phyloP scores from a whole-genome alignment of 2,888 invertebrate genomes.

The Unio delphinus region DNA sequence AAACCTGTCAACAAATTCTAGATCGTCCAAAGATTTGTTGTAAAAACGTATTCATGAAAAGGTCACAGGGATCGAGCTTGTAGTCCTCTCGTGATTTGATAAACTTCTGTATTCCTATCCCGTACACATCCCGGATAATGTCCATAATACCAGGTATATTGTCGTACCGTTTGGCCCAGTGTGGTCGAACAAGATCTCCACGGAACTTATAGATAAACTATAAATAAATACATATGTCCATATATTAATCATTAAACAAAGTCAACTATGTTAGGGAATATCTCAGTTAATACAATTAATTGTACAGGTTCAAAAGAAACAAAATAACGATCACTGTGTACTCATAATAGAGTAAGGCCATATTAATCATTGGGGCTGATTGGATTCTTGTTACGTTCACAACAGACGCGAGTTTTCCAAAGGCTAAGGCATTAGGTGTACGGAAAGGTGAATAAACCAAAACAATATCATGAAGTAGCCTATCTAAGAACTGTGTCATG shows the following conservation, averaged over 20 bases:
- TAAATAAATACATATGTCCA: background rate
- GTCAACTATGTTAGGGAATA: background rate
- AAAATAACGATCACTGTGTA: too few species aligned
- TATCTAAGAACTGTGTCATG: too few species aligned
- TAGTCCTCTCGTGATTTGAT: slow-evolving; percentile 18
- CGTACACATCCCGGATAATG: slow-evolving; percentile 28
- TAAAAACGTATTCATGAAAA: slow-evolving; percentile 43
- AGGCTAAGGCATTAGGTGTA: too few species aligned
- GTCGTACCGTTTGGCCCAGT: slow-evolving; percentile 45
- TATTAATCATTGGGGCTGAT: too few species aligned
- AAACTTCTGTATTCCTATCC: slow-evolving; percentile 26
- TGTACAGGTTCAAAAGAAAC: background rate
- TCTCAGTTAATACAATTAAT: slow-evolving; percentile 1
- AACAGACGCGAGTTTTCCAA: too few species aligned
- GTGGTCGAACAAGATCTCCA: slow-evolving; percentile 32
- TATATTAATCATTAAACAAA: too few species aligned
- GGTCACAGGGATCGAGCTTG: slow-evolving; percentile 33
- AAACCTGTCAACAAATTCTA: background rate
- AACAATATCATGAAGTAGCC: too few species aligned
- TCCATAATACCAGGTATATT: slow-evolving; percentile 37
- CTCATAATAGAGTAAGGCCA: too few species aligned
- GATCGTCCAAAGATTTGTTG: slow-evolving; percentile 30
- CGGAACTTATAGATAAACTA: slow-evolving; percentile 35
- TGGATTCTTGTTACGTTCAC: too few species aligned
- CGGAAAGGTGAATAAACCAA: too few species aligned